phyloP scores from a whole-genome alignment of 2,113 vertebrate genomes.

The Delphinus delphis region DNA sequence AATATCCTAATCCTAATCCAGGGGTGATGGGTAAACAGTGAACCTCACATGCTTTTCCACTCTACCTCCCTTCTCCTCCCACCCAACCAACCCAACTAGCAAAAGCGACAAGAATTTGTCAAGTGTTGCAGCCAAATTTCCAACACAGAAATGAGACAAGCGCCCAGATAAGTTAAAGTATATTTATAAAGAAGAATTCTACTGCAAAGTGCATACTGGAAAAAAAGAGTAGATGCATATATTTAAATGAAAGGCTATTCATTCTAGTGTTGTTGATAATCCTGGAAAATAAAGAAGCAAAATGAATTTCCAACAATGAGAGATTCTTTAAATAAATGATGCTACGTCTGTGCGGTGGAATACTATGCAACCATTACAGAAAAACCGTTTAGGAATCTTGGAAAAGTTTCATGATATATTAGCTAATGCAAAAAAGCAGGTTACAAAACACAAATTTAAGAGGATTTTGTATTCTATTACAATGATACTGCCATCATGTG shows the following conservation, averaged over 20 bases:
- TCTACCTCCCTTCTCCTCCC: background rate
- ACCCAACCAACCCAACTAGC: background rate
- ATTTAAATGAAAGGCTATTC: background rate
- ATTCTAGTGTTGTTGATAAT: background rate
- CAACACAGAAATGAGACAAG: background rate
- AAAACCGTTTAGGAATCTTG: background rate
- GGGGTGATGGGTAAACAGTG: background rate
- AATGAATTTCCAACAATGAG: background rate
- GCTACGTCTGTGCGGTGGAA: background rate
- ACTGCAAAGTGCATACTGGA: background rate
- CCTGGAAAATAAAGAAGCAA: background rate
- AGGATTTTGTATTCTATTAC: background rate
- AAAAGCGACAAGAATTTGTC: background rate
- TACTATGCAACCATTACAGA: background rate
- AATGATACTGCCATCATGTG: background rate
- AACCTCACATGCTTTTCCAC: background rate
- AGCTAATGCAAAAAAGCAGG: conserved; percentile 13
- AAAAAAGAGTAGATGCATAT: background rate
- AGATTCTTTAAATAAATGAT: background rate
- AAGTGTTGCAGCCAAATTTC: background rate
- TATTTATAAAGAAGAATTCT: conserved; percentile 5
- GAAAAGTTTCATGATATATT: background rate
- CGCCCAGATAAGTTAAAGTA: background rate
- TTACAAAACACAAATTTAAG: background rate
- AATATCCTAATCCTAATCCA: conserved; percentile 10